Conservation (phyloP, 2,797 vertebrate species). For the Melopsittacus undulatus region DNA sequence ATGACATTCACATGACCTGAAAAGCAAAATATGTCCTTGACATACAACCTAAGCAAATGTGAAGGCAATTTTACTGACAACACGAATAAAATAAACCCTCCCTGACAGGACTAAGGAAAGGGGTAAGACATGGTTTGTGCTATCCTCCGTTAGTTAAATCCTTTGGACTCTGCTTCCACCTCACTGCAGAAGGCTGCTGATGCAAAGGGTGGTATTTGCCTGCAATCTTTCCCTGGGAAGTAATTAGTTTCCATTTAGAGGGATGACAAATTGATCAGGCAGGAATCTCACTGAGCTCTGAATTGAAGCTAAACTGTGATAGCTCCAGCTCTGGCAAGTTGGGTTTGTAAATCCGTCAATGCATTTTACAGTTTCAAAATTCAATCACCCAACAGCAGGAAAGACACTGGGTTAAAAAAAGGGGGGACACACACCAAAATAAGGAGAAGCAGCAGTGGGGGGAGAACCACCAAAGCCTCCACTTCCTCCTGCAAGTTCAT, state of each 20-base stretch:
- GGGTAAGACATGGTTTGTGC: constrained; percentile 1
- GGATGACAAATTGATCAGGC: constrained; percentile 85
- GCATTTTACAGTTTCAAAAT: constrained; percentile 80
- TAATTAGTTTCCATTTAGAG: constrained; percentile 88
- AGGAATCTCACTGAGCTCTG: constrained; percentile 78
- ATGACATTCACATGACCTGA: constrained; percentile 41
- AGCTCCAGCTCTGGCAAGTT: constrained; percentile 74
- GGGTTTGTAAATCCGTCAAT: constrained; percentile 76
- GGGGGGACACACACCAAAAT: not conserved
- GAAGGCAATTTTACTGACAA: constrained; percentile 43
- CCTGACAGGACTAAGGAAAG: constrained; percentile 12
- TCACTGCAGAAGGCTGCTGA: constrained; percentile 62
- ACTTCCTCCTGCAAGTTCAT: constrained; percentile 81
- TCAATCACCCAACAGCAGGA: constrained; percentile 79
- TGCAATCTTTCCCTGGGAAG: constrained; percentile 80
- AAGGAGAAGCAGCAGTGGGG: not conserved
- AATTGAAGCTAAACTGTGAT: constrained; percentile 79
- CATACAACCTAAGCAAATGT: not conserved
- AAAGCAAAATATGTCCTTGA: constrained; percentile 52
- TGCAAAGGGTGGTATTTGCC: constrained; percentile 72
- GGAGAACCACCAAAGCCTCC: constrained; percentile 65
- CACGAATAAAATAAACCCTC: constrained; percentile 55
- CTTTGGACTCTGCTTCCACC: constrained; percentile 63
- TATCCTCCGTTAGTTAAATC: constrained; percentile 15
- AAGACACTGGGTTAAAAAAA: constrained; percentile 68